Base-by-base conservation (phyloP, 2,888 invertebrate species). In the Parnassius smintheus region DNA sequence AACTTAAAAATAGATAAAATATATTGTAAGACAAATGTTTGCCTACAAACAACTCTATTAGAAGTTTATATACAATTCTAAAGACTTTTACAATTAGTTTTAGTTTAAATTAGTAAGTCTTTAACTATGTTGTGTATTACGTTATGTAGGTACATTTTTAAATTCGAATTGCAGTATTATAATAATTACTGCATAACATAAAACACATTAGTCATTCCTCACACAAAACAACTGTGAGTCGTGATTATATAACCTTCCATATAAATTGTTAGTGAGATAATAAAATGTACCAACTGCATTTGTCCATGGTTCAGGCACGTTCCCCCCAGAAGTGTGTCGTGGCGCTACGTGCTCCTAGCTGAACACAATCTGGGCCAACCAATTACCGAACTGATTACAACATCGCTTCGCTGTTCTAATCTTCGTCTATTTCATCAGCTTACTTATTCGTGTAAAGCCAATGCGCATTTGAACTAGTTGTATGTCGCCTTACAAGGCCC, bases 251-350 rank as follows among this genome's bases (percentile, higher is more conserved):
- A 60, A 61, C 49, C 42, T 53, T 53, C 35, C 46, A 46, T 41
- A 41, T 41, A 45, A 57, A 50, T 22, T 51, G 42, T 56, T 51
- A 50, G 41, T 13, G n/a, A 56, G 52, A 59, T 55, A 64, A 44
- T 57, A 44, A 52, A 57, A 57, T 69, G 68, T 63, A 64, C 64
- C 57, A 68, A 66, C 55, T 59, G 62, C 62, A 61, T 57, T 65
- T 71, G 72, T 69, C 69, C 70, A 66, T 75, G 78, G 76, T 80
- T 77, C 77, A 76, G 75, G 78, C 86, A 86, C 83, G 86, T 86
- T 80, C 73, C 51, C 50, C 59, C 55, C 53, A 65, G 70, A 79
- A 82, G 70, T 72, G 70, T 81, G 81, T 79, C 81, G 77, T 67
- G 70, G 73, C 67, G 65, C 68, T 83, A 88, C 86, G 86, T 87